A percentile compares a stretch with the other conserved stretches of the same genome.
These are phyloP conservation scores for Turritopsis dohrnii DNA, from an alignment of 30 jellyfish, hydroid and myxozoan species.

Conservation along the genomic window DNA sequence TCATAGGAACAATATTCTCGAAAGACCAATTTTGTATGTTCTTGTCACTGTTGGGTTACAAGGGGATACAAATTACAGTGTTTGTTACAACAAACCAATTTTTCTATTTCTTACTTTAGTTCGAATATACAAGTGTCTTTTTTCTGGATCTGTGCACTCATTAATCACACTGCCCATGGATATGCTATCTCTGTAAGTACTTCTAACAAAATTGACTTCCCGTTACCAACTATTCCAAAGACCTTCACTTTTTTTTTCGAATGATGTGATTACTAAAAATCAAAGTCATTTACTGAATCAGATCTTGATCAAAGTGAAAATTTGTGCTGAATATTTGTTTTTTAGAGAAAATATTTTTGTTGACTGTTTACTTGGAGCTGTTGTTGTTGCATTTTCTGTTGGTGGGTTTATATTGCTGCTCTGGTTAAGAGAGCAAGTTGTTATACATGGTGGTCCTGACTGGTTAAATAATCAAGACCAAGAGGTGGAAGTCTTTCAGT, in stretches of 20 bases:
- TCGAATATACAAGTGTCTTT: slow-evolving; percentile 91
- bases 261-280: no score
- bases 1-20: not conserved
- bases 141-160: slow-evolving; percentile 91
- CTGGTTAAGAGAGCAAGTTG: slow-evolving; percentile 95
- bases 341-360: slow-evolving; percentile 63
- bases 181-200: slow-evolving; percentile 79
- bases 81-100: not conserved
- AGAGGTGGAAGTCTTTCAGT: slow-evolving; percentile 25
- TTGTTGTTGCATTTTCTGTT: slow-evolving; percentile 77
- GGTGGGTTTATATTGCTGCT: slow-evolving; percentile 88
- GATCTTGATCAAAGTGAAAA: not conserved
- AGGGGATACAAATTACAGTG: no score
- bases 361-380: slow-evolving; percentile 80
- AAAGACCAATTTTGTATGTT: no score
- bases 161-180: slow-evolving; percentile 86
- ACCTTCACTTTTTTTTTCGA: no score
- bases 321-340: not conserved
- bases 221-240: not conserved
- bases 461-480: slow-evolving; percentile 56
- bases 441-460: slow-evolving; percentile 97
- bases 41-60: no score
- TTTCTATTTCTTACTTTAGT: slow-evolving; percentile 30
- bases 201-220: not conserved
- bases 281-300: no score